Percentiles rank a stretch among this genome's conserved stretches.
Evolutionary conservation across 2,888 invertebrate species (phyloP).

Genomic region (Chloroclysta siterata): DNA sequence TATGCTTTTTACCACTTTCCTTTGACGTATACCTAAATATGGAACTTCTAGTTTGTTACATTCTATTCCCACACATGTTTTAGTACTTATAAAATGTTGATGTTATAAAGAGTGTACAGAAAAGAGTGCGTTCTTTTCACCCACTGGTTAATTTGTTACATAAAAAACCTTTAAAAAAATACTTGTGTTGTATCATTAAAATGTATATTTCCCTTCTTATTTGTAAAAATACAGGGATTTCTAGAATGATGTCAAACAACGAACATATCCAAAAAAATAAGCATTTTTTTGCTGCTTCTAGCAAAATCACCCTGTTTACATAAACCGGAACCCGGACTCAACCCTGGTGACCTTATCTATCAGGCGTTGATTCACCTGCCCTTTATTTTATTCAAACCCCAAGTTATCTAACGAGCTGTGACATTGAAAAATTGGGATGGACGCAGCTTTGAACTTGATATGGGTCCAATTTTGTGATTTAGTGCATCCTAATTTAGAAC

Average conservation of each 20-base stretch:
- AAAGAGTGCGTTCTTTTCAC: neutral
- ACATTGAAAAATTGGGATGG: constrained; percentile 58
- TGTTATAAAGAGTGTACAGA: neutral
- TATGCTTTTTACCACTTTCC: neutral
- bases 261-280: too few species aligned
- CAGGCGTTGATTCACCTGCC: constrained; percentile 56
- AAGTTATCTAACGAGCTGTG: constrained; percentile 50
- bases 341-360: constrained; percentile 70
- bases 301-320: neutral
- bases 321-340: constrained; percentile 54
- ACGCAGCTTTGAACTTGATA: constrained; percentile 43
- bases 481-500: constrained; percentile 23
- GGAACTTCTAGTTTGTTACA: neutral
- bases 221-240: too few species aligned
- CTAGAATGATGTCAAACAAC: too few species aligned
- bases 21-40: neutral
- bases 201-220: too few species aligned
- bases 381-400: constrained; percentile 61
- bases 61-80: neutral
- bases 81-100: neutral
- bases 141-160: neutral
- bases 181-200: too few species aligned
- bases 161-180: neutral
- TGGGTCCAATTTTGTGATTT: constrained; percentile 33
- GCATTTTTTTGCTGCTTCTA: neutral